A percentile compares a stretch with the other conserved stretches of the same genome.
Evolutionary conservation across 2,888 invertebrate genomes (phyloP).

Genomic region (Netelia fuscicornis): DNA sequence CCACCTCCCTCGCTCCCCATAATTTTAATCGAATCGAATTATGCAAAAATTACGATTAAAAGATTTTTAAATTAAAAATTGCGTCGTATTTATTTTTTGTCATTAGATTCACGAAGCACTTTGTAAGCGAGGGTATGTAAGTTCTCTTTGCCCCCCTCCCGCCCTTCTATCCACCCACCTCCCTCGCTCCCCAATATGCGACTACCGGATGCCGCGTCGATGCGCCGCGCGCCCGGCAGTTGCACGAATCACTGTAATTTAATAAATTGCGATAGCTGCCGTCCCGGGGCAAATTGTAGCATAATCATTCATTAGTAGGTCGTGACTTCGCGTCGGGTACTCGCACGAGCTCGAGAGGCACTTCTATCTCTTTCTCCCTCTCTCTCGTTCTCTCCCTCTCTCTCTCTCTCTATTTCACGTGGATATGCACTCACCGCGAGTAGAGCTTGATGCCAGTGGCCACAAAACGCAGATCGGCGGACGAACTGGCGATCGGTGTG

Average conservation of each 20-base stretch:
- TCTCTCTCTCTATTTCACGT: neutral
- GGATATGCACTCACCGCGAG: conserved; percentile 30
- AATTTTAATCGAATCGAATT: no score
- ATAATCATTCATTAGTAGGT: conserved; percentile 85
- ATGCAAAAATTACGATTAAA: no score
- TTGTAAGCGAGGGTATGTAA: conserved; percentile 24
- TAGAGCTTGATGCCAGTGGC: neutral
- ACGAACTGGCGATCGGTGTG: conserved; percentile 36
- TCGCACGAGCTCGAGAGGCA: conserved; percentile 48
- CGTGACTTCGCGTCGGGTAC: conserved; percentile 81
- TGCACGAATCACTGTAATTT: conserved; percentile 84
- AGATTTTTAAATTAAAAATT: no score
- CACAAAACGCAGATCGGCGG: conserved; percentile 7
- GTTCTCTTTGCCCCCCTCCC: neutral
- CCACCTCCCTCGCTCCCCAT: no score
- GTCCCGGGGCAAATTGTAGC: conserved; percentile 84
- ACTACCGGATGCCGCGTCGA: conserved; percentile 78
- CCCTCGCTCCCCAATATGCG: conserved; percentile 56
- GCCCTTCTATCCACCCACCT: neutral
- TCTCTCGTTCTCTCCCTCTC: neutral
- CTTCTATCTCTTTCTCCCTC: neutral
- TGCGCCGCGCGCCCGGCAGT: conserved; percentile 67
- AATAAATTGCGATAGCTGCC: conserved; percentile 84
- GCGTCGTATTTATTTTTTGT: no score
- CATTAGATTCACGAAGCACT: neutral